These are phyloP conservation scores for Homarus gammarus DNA, from an alignment of 2,888 invertebrate species.

Conservation along the genomic window DNA sequence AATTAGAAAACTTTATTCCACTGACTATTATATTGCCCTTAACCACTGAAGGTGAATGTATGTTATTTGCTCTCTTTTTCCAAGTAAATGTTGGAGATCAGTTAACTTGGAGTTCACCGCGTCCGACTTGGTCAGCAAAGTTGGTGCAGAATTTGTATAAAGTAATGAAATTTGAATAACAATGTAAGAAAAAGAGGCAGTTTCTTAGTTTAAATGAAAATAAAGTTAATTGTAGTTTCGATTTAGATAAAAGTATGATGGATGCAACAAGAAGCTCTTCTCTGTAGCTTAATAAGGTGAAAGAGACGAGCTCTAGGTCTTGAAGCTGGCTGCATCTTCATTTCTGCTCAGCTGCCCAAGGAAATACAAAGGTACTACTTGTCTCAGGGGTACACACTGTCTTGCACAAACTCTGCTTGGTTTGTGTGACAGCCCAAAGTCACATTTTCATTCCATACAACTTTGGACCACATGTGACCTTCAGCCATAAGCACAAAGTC, in stretches of 20 bases:
- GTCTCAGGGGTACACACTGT: slow-evolving; percentile 72
- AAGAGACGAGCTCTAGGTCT: slow-evolving; percentile 19
- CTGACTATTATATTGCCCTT: not conserved
- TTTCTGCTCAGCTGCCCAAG: slow-evolving; percentile 70
- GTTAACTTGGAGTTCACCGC: not conserved
- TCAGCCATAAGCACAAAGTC: slow-evolving; percentile 64
- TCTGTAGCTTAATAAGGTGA: slow-evolving; percentile 55
- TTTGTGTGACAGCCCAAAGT: slow-evolving; percentile 69
- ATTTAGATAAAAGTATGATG: slow-evolving; percentile 12
- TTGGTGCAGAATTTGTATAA: slow-evolving; percentile 32
- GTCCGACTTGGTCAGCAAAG: slow-evolving; percentile 17
- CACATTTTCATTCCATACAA: slow-evolving; percentile 63
- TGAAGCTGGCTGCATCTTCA: slow-evolving; percentile 39
- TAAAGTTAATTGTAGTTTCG: not conserved
- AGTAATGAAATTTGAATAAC: slow-evolving; percentile 17
- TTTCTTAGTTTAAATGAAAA: not conserved
- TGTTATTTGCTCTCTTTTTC: not conserved
- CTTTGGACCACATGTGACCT: slow-evolving; percentile 55
- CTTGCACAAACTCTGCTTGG: slow-evolving; percentile 53
- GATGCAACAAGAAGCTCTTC: slow-evolving; percentile 28
- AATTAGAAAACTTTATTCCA: slow-evolving; percentile 6
- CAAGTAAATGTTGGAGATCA: not conserved
- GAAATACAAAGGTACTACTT: slow-evolving; percentile 73
- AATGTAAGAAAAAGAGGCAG: slow-evolving; percentile 14
- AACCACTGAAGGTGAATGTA: slow-evolving; percentile 4